Conservation (phyloP, 2,113 vertebrate genomes). For the Gobius niger region DNA sequence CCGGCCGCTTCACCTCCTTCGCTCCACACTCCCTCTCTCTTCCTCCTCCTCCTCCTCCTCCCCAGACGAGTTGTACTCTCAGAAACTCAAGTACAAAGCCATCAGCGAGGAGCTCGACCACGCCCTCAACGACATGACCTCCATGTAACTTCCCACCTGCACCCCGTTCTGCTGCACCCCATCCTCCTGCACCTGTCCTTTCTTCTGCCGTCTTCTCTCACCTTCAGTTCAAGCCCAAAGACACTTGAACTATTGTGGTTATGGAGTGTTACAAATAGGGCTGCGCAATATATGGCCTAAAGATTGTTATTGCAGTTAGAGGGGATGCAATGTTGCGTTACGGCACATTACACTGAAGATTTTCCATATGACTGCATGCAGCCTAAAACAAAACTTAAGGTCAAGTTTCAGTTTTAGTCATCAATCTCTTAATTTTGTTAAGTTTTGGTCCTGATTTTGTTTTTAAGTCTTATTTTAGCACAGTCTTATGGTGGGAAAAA, state of each 20-base stretch:
- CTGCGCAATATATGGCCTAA: too few relatives aligned
- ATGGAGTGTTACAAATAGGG: not conserved
- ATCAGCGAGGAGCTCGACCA: constrained; percentile 99
- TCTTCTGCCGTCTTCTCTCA: not conserved
- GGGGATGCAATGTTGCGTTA: too few relatives aligned
- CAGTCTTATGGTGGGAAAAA: too few relatives aligned
- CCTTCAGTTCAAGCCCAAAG: constrained; percentile 2
- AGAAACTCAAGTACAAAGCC: constrained; percentile 99
- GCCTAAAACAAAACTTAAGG: too few relatives aligned
- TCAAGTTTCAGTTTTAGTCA: too few relatives aligned
- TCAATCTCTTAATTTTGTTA: too few relatives aligned
- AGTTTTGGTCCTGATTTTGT: too few relatives aligned
- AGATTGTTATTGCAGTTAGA: too few relatives aligned
- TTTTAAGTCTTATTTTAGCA: too few relatives aligned
- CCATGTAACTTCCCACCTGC: constrained; percentile 89
- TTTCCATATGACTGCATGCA: too few relatives aligned
- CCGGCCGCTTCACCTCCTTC: constrained; percentile 17
- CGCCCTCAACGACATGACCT: constrained; percentile 99
- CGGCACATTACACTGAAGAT: too few relatives aligned
- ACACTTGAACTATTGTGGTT: not conserved
- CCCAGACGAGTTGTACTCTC: constrained; percentile 96
- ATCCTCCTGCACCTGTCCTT: constrained; percentile 19
- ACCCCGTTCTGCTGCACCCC: constrained; percentile 43
- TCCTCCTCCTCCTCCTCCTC: constrained; percentile 26
- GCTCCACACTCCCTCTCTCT: constrained; percentile 4